Conservation (phyloP, 2,888 invertebrate species). For the Diarsia dahlii region DNA sequence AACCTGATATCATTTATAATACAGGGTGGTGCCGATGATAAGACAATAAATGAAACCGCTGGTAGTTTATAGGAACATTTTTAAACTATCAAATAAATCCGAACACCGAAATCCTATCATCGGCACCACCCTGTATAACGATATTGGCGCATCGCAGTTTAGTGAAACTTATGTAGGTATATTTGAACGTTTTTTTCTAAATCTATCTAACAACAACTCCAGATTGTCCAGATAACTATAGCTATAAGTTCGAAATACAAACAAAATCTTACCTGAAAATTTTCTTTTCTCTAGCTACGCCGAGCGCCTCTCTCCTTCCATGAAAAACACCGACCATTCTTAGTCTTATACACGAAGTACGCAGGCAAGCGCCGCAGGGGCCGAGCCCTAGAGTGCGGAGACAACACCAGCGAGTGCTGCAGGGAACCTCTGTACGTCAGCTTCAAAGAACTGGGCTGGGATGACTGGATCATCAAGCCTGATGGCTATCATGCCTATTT, state of each 20-base stretch:
- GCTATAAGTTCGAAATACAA: neutral
- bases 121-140: neutral
- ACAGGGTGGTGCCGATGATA: too few species aligned
- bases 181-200: neutral
- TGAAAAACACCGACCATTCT: conserved; percentile 93
- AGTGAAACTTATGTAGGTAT: neutral
- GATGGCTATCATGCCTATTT: conserved; percentile 96
- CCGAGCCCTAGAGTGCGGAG: conserved; percentile 93
- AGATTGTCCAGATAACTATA: too few species aligned
- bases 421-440: conserved; percentile 95
- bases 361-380: conserved; percentile 92
- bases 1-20: too few species aligned
- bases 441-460: conserved; percentile 96
- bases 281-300: conserved; percentile 83
- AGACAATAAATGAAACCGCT: too few species aligned
- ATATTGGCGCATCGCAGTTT: neutral
- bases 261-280: conserved; percentile 8
- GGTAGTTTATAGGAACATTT: too few species aligned
- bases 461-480: conserved; percentile 96
- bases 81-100: too few species aligned
- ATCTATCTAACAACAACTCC: neutral
- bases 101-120: too few species aligned
- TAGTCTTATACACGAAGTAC: conserved; percentile 95
- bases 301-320: conserved; percentile 93
- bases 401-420: conserved; percentile 94